These are phyloP conservation scores for Todiramphus saurophagus DNA, from an alignment of 2,113 vertebrate species.

Conservation along the genomic window DNA sequence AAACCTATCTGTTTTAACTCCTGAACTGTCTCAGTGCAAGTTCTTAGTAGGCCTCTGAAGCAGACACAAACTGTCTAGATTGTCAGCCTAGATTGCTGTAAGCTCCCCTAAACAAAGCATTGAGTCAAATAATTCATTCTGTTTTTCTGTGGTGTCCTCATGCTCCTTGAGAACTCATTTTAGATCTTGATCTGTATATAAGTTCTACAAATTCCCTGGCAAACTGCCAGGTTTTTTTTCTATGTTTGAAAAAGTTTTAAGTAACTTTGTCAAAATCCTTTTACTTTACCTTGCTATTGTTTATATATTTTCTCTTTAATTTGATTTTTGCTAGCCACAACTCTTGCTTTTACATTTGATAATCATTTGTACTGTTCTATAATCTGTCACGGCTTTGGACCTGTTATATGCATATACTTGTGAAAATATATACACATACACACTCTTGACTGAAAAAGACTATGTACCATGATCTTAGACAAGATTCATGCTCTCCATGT, in stretches of 20 bases:
- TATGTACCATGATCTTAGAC: neutral
- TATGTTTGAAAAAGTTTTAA: neutral
- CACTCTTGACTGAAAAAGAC: neutral
- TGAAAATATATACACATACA: rapidly evolving
- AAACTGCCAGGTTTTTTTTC: neutral
- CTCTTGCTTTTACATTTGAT: neutral
- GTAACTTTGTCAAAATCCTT: neutral
- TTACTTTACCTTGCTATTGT: neutral
- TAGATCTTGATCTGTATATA: neutral
- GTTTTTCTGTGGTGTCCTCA: neutral
- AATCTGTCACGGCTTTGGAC: neutral
- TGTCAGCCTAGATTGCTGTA: neutral
- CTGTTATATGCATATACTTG: too few species aligned
- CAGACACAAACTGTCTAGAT: too few species aligned
- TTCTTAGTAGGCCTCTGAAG: too few species aligned
- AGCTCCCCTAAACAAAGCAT: neutral
- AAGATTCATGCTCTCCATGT: neutral
- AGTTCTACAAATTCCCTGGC: neutral
- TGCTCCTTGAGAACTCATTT: conserved; percentile 19
- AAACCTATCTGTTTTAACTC: too few species aligned
- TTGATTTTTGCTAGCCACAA: neutral
- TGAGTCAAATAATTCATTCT: neutral
- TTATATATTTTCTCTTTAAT: neutral
- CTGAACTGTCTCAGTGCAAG: too few species aligned
- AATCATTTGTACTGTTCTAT: neutral